Evolutionary conservation across 2,888 invertebrate species (phyloP), one percentile per base, ranked within the genome.

Genomic region (Lucinisca nassula): DNA sequence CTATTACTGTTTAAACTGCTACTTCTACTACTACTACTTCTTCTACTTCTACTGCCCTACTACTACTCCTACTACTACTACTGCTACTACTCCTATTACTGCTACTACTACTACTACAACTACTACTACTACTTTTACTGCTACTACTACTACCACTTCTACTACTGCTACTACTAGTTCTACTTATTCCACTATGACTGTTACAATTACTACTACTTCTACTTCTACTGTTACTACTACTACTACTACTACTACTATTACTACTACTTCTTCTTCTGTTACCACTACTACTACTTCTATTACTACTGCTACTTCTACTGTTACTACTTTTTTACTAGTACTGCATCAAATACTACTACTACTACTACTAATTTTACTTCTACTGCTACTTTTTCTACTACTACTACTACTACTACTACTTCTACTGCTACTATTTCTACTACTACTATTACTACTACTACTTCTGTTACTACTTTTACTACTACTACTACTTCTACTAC

Each of bases 231-330:
- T 51, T 51, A 76, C 37, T 51, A 76, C 37, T 76, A 76, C 76
- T 76, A 76, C 76, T 76, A 76, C 40, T 76, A 76, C 76, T 76
- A 76, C 76, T 76, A 76, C 76, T 51, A 76, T 51, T 76, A 76
- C 51, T 49, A 76, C 76, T 76, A 76, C 76, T 76, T n/a, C 76
- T 76, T n/a, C 76, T 55, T 55, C 76, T 51, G 51, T 51, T 76
- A 76, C 76, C 27, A 76, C 76, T 51, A 76, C 76, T 17, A 76
- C 76, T 51, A 76, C 76, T 76, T 55, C 40, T 51, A 76, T 51
- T 51, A 76, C 76, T 51, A 51, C 51, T 76, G 51, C 76, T 76
- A 76, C 76, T 76, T 55, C 51, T 76, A 76, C 51, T n/a, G n/a
- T n/a, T n/a, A n/a, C n/a, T n/a, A n/a, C n/a, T n/a, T n/a, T n/a